These are phyloP conservation scores for Arothron firmamentum DNA, from an alignment of 2,113 vertebrate species.

Conservation along the genomic window DNA sequence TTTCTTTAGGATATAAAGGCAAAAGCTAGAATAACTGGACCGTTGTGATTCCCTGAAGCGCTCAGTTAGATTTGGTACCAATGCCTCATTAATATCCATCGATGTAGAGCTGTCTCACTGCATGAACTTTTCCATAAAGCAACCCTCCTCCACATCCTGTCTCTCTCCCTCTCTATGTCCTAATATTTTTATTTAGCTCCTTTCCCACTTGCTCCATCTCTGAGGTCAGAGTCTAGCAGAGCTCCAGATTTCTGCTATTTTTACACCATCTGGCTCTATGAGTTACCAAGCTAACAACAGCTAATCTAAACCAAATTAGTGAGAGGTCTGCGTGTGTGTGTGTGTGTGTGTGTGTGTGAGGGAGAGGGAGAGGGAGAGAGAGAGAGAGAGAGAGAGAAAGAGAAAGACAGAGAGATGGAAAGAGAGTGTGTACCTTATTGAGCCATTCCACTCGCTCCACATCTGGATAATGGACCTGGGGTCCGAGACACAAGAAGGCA, in stretches of 20 bases:
- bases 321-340: not conserved
- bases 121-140: not conserved
- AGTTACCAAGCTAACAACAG: conserved; percentile 4
- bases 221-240: conserved; percentile 25
- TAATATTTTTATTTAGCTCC: too few species aligned
- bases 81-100: too few species aligned
- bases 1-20: not conserved
- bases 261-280: conserved; percentile 33
- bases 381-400: not conserved
- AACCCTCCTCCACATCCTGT: not conserved
- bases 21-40: not conserved
- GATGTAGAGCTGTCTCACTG: too few species aligned
- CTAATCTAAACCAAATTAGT: conserved; percentile 10
- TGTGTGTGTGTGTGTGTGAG: too few species aligned
- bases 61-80: too few species aligned
- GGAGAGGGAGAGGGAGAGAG: not conserved
- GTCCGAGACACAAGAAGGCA: conserved; percentile 24
- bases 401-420: not conserved
- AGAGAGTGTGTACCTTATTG: conserved; percentile 83
- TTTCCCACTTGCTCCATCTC: not conserved
- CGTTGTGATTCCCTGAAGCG: too few species aligned
- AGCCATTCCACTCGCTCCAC: conserved; percentile 96
- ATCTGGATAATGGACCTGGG: conserved; percentile 94
- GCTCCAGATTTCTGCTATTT: conserved; percentile 61
- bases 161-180: not conserved